Conservation (phyloP, 2,888 invertebrate species). For the Tetheella fluctuosa region DNA sequence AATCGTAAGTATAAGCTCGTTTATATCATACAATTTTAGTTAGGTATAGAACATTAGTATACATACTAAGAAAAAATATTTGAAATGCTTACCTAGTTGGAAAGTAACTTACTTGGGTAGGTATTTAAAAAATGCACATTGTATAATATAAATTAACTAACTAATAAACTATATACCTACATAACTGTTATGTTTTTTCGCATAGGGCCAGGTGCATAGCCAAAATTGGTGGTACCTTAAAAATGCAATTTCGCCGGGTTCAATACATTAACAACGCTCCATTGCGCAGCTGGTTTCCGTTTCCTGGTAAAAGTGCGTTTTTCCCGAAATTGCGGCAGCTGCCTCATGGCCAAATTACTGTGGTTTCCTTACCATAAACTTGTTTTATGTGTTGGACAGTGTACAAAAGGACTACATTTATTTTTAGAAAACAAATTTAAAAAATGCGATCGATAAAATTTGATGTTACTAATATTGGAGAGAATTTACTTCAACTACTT, state of each 20-base stretch:
- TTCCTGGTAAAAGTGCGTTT: slow-evolving; percentile 75
- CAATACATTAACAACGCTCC: slow-evolving; percentile 70
- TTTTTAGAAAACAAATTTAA: background rate
- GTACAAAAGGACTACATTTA: background rate
- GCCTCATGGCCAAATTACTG: slow-evolving; percentile 41
- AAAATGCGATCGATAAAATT: background rate
- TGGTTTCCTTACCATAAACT: slow-evolving; percentile 55
- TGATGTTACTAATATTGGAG: too few species aligned
- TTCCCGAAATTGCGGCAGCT: slow-evolving; percentile 72
- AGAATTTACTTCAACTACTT: too few species aligned
- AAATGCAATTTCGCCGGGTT: slow-evolving; percentile 79
- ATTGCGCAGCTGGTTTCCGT: slow-evolving; percentile 80
- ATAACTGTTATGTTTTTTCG: too few species aligned
- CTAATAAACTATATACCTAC: too few species aligned
- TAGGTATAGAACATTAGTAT: too few species aligned
- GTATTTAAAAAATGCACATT: slow-evolving; percentile 17
- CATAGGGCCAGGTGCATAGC: slow-evolving; percentile 24
- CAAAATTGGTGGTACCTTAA: slow-evolving; percentile 75
- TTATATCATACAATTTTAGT: too few species aligned
- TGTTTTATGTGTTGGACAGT: background rate
- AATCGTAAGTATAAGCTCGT: too few species aligned
- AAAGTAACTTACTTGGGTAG: too few species aligned
- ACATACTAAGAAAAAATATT: too few species aligned
- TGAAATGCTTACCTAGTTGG: too few species aligned
- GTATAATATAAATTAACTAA: slow-evolving; percentile 4